A percentile compares a stretch with the other conserved stretches of the same genome.
phyloP scores from a whole-genome alignment of 92 coral and sea anemone species.

The Siderastrea radians region DNA sequence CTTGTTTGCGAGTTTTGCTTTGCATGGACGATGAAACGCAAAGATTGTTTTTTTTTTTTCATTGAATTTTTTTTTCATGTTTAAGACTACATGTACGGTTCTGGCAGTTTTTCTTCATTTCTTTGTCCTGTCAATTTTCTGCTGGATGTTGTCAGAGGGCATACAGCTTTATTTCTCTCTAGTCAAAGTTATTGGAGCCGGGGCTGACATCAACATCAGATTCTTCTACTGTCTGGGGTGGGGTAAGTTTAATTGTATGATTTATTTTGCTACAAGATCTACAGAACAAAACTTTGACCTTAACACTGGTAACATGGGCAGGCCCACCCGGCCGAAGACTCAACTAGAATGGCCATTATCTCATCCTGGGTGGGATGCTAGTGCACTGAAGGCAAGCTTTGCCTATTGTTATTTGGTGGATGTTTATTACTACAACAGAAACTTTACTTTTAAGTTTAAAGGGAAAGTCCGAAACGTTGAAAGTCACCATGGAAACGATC shows the following conservation, averaged over 20 bases:
- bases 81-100: constrained; percentile 66
- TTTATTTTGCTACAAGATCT: neutral
- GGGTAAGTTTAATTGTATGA: constrained; percentile 56
- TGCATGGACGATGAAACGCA: neutral
- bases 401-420: too few relatives aligned
- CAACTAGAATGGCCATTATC: too few relatives aligned
- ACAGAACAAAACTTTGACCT: too few relatives aligned
- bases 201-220: constrained; percentile 42
- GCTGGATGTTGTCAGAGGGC: constrained; percentile 84
- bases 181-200: constrained; percentile 65
- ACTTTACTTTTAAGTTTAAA: too few relatives aligned
- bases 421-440: too few relatives aligned
- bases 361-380: too few relatives aligned
- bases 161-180: constrained; percentile 65
- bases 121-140: constrained; percentile 72
- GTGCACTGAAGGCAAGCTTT: too few relatives aligned
- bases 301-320: too few relatives aligned
- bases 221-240: constrained; percentile 73
- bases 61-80: neutral
- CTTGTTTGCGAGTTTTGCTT: too few relatives aligned
- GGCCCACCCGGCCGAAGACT: too few relatives aligned
- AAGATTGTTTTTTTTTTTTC: neutral
- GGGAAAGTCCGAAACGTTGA: too few relatives aligned
- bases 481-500: too few relatives aligned
- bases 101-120: constrained; percentile 76